Base-by-base conservation (phyloP, 2,888 invertebrate genomes). In the Rhorus exstirpatorius region DNA sequence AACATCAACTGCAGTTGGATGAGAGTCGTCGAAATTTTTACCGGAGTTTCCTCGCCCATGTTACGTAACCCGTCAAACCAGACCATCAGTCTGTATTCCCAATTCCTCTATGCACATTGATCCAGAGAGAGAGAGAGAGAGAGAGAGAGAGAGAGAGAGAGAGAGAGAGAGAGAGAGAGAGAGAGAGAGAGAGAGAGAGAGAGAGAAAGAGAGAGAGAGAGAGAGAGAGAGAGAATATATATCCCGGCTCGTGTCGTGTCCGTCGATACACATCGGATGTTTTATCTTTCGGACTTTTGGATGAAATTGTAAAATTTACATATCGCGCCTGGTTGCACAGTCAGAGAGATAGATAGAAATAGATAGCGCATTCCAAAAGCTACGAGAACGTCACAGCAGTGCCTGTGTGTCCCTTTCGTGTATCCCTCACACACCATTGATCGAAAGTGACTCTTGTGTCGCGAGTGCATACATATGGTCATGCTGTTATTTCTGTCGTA, bases 271-370 rank as follows among this genome's bases (percentile, higher is more conserved):
- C 12, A 79, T 58, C 77, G 76, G 81, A 77, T 77, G 83, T 77
- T 87, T 83, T 86, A 85, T 88, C 88, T 87, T 85, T 71, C 76
- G 35, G 80, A 80, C 58, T 21, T 53, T 68, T 55, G 70, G 81
- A 60, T 75, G 80, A 79, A 84, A 87, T 85, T 83, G 84, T 60
- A 55, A 83, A 83, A 85, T 86, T 81, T 85, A 84, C 87, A 84
- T 87, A 87, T 78, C 83, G 81, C 68, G 61, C 51, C 26, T 31
- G 60, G 53, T 65, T 55, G 65, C 76, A 58, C 60, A 26, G 35
- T 41, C 41, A 24, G 21, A 71, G 12, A 21, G 68, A 68, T 58
- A 71, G 31, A 60, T 41, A 31, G 58, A n/a, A 58, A 46, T 14
- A 67, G 26, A 58, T 17, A 3, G 41, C n/a, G 6, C 14, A 51